phyloP scores from a whole-genome alignment of 2,797 vertebrate species.

The Chloroceryle inda region DNA sequence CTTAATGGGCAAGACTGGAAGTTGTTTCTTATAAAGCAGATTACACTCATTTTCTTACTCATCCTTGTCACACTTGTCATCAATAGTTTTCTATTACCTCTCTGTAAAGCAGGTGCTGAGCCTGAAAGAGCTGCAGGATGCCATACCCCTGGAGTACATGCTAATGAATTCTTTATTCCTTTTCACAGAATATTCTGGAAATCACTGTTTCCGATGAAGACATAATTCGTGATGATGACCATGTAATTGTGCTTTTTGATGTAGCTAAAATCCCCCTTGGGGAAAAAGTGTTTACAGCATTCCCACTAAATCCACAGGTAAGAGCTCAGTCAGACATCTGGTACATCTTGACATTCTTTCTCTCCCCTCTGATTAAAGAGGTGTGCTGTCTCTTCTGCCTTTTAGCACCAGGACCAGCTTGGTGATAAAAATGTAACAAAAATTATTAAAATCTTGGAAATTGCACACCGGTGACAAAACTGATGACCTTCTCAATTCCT shows the following conservation, averaged over 20 bases:
- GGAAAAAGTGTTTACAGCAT: slow-evolving; percentile 73
- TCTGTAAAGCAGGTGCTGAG: neutral
- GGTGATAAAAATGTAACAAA: neutral
- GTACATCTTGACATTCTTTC: neutral
- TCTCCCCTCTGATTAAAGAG: neutral
- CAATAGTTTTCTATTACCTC: neutral
- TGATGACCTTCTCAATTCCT: neutral
- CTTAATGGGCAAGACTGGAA: neutral
- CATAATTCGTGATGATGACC: slow-evolving; percentile 66
- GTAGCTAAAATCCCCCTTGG: slow-evolving; percentile 78
- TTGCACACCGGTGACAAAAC: neutral
- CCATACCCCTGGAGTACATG: neutral
- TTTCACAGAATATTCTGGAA: slow-evolving; percentile 86
- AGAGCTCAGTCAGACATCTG: neutral
- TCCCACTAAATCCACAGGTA: slow-evolving; percentile 79
- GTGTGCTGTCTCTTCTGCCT: neutral
- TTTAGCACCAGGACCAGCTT: neutral
- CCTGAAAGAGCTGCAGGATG: neutral
- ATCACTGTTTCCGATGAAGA: slow-evolving; percentile 85
- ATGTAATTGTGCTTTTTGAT: slow-evolving; percentile 82
- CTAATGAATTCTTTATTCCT: neutral
- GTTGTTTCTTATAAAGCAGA: neutral
- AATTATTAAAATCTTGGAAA: neutral
- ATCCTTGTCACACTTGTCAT: neutral
- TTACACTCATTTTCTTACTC: neutral